phyloP scores from a whole-genome alignment of 1,140 invertebrate species.

The Cyrtorhinus lividipennis region DNA sequence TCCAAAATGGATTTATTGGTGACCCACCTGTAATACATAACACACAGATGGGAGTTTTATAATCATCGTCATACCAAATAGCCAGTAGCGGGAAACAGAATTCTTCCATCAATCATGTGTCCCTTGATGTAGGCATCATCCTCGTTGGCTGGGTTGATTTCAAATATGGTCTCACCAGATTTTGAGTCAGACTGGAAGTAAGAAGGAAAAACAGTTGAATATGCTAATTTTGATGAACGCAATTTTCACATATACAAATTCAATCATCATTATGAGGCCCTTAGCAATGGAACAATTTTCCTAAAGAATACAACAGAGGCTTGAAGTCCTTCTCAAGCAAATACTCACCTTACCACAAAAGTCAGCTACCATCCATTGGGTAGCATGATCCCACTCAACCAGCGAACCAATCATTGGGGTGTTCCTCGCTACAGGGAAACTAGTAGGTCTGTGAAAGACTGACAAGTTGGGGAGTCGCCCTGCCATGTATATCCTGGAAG shows the following conservation, averaged over 20 bases:
- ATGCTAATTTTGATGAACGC: too few relatives aligned
- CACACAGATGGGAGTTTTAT: too few relatives aligned
- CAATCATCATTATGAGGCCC: too few relatives aligned
- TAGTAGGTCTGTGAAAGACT: slow-evolving; percentile 57
- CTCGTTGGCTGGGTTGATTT: slow-evolving; percentile 59
- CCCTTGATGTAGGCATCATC: slow-evolving; percentile 66
- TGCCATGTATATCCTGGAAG: slow-evolving; percentile 52
- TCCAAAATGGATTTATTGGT: too few relatives aligned
- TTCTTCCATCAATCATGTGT: slow-evolving; percentile 86
- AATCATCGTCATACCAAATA: too few relatives aligned
- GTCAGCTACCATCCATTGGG: slow-evolving; percentile 58
- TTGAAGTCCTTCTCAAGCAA: too few relatives aligned
- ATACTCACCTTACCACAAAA: slow-evolving; percentile 35
- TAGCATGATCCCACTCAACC: slow-evolving; percentile 81
- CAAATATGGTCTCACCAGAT: slow-evolving; percentile 55
- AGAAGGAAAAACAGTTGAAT: too few relatives aligned
- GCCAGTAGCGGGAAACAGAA: slow-evolving; percentile 90
- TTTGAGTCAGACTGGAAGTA: neutral
- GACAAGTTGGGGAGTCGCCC: slow-evolving; percentile 61
- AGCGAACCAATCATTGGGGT: slow-evolving; percentile 75
- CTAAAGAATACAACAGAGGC: too few relatives aligned
- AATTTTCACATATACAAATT: too few relatives aligned
- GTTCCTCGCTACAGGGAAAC: slow-evolving; percentile 74
- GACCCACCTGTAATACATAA: too few relatives aligned
- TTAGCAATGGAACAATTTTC: too few relatives aligned